A percentile compares a stretch with the other conserved stretches of the same genome.
Evolutionary conservation across 2,888 invertebrate genomes (phyloP).

Genomic region (Miltochrista miniata): DNA sequence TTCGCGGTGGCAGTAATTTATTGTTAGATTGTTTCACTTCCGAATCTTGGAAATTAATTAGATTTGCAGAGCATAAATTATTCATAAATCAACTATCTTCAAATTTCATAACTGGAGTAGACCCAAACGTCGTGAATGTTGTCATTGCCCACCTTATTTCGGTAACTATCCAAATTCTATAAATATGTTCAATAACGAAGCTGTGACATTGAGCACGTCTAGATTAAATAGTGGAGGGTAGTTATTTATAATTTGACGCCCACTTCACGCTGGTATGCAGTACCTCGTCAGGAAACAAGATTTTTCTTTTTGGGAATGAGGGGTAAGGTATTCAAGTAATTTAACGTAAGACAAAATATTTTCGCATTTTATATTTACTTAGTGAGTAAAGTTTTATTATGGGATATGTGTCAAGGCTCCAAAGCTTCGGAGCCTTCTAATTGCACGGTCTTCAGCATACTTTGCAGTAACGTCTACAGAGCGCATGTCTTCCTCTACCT

Average conservation of each 20-base stretch:
- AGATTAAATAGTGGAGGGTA: slow-evolving; percentile 63
- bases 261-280: slow-evolving; percentile 52
- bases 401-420: no score
- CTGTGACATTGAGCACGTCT: slow-evolving; percentile 73
- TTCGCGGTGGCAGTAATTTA: slow-evolving; percentile 15
- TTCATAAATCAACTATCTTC: background rate
- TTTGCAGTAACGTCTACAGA: no score
- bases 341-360: no score
- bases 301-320: slow-evolving; percentile 65
- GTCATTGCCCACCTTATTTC: slow-evolving; percentile 11
- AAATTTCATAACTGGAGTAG: background rate
- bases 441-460: no score
- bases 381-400: no score
- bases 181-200: slow-evolving; percentile 56
- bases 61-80: no score
- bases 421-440: no score
- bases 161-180: slow-evolving; percentile 36
- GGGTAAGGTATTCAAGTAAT: slow-evolving; percentile 29
- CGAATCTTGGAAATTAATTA: background rate
- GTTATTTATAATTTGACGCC: slow-evolving; percentile 75
- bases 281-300: slow-evolving; percentile 58
- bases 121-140: background rate
- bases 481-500: no score
- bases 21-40: slow-evolving; percentile 7
- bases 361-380: no score